These are phyloP conservation scores for Mustela lutreola DNA, from an alignment of 2,113 vertebrate genomes.

Conservation along the genomic window DNA sequence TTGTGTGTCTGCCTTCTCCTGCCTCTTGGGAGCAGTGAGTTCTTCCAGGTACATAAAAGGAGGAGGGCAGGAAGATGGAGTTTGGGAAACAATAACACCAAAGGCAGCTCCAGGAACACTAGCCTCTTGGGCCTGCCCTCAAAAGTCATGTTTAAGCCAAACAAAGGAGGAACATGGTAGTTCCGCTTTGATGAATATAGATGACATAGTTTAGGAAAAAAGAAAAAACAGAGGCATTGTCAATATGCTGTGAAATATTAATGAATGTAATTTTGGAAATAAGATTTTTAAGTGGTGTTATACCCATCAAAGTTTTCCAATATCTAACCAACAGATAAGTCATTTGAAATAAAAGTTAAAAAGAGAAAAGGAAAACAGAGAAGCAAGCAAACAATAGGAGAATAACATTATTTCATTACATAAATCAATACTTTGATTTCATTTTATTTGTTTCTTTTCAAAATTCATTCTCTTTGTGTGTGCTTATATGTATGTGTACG, in stretches of 20 bases:
- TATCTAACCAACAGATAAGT: slow-evolving; percentile 41
- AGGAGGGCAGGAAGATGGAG: not conserved
- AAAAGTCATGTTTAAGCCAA: not conserved
- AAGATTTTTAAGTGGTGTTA: slow-evolving; percentile 57
- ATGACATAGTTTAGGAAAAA: not conserved
- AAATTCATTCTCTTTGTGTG: not conserved
- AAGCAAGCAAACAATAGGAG: not conserved
- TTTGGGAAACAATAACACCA: not conserved
- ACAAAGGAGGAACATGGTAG: not conserved
- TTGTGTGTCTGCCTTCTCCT: not conserved
- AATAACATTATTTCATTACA: slow-evolving; percentile 52
- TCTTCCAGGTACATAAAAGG: not conserved
- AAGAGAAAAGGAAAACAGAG: not conserved
- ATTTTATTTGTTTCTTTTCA: slow-evolving; percentile 54
- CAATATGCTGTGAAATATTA: not conserved
- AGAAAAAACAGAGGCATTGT: not conserved
- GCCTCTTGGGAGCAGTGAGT: not conserved
- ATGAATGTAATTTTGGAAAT: slow-evolving; percentile 70
- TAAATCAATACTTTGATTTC: slow-evolving; percentile 51
- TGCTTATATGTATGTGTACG: not conserved
- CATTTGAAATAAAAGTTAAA: not conserved
- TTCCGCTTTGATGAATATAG: not conserved
- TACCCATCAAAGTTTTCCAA: slow-evolving; percentile 57
- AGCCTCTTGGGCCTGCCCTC: not conserved
- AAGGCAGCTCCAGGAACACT: not conserved